Percentiles rank a stretch among this genome's conserved stretches.
Evolutionary conservation across 2,113 vertebrate genomes (phyloP).

Genomic region (Leptobrachium ailaonicum): DNA sequence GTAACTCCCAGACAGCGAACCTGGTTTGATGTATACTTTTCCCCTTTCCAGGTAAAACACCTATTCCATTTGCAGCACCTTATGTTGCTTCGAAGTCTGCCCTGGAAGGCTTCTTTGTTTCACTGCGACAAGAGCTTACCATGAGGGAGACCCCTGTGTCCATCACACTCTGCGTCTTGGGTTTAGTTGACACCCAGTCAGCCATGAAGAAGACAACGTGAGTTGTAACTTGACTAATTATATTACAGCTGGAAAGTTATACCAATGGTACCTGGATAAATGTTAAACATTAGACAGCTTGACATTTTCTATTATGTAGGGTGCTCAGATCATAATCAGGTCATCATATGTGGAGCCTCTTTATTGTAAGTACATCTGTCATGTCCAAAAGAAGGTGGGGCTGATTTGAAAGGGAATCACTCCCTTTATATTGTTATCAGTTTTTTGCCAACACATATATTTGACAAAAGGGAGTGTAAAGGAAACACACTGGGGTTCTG

Average conservation of each 20-base stretch:
- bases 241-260: neutral
- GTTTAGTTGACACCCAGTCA: conserved; percentile 73
- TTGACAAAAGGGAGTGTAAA: no score
- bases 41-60: conserved; percentile 67
- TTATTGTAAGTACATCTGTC: no score
- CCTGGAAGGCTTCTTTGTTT: conserved; percentile 80
- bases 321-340: no score
- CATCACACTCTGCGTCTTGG: conserved; percentile 77
- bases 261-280: neutral
- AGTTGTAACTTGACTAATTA: neutral
- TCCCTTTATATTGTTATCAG: no score
- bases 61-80: conserved; percentile 69
- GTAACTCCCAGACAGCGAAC: no score
- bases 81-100: conserved; percentile 82
- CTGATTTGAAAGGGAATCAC: no score
- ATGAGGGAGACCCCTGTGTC: conserved; percentile 77
- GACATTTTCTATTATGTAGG: no score
- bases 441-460: no score
- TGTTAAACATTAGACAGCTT: no score
- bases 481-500: no score
- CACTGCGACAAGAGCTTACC: conserved; percentile 73
- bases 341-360: no score
- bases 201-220: conserved; percentile 74
- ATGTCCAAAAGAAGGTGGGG: no score
- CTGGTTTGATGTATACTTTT: neutral